phyloP scores from a whole-genome alignment of 2,113 vertebrate species.

The Triplophysa tibetana region DNA sequence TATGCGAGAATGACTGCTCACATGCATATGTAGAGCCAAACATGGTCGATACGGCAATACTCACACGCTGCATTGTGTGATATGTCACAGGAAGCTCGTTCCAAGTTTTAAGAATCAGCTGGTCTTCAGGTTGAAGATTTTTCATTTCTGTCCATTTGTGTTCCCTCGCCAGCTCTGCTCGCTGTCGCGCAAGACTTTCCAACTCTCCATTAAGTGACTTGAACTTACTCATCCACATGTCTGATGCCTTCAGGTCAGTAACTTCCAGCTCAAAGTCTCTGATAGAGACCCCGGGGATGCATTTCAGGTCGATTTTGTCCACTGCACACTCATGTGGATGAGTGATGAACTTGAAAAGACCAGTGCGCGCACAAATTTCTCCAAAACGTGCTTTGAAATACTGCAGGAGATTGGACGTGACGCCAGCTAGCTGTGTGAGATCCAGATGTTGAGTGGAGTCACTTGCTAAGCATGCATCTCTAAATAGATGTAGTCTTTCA shows the following conservation, averaged over 20 bases:
- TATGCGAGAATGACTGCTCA: slow-evolving; percentile 55
- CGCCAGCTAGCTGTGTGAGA: slow-evolving; percentile 57
- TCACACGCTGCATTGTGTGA: slow-evolving; percentile 34
- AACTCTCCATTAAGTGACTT: slow-evolving; percentile 42
- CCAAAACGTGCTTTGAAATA: slow-evolving; percentile 56
- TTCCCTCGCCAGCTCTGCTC: too few species aligned
- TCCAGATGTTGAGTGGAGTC: slow-evolving; percentile 50
- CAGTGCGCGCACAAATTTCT: slow-evolving; percentile 47
- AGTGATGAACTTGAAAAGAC: slow-evolving; percentile 60
- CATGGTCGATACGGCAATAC: slow-evolving; percentile 52
- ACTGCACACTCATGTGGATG: slow-evolving; percentile 51
- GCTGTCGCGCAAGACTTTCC: not conserved
- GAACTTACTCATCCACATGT: slow-evolving; percentile 44
- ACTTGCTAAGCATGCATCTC: slow-evolving; percentile 48
- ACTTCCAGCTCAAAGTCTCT: slow-evolving; percentile 40
- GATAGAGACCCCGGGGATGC: slow-evolving; percentile 43
- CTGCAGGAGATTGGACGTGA: slow-evolving; percentile 55
- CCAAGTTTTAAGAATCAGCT: too few species aligned
- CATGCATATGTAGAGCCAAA: slow-evolving; percentile 55
- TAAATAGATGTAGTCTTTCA: slow-evolving; percentile 32
- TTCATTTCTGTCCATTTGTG: too few species aligned
- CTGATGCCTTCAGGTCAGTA: not conserved
- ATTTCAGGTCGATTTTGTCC: slow-evolving; percentile 21
- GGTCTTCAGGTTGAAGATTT: too few species aligned
- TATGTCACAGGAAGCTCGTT: too few species aligned